phyloP scores from a whole-genome alignment of 2,797 vertebrate species.

The Tinamus major region DNA sequence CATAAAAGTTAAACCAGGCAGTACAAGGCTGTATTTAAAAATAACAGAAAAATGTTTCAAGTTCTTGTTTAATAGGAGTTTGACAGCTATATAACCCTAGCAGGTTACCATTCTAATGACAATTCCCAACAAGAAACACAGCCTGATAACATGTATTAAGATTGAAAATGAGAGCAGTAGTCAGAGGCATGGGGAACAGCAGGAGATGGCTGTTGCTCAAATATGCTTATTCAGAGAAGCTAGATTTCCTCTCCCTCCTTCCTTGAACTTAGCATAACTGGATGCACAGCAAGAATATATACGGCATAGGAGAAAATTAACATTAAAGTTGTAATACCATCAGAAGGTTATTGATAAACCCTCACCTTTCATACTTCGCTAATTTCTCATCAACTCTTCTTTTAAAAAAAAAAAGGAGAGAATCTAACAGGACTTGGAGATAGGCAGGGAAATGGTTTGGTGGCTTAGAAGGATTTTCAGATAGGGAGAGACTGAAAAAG shows the following conservation, averaged over 20 bases:
- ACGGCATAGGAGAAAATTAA: constrained; percentile 24
- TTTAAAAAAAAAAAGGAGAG: background rate
- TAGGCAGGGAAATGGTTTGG: constrained; percentile 31
- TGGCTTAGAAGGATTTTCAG: constrained; percentile 58
- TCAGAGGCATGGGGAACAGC: constrained; percentile 15
- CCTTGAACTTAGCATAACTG: constrained; percentile 52
- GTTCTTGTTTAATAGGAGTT: constrained; percentile 38
- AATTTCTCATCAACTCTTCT: constrained; percentile 56
- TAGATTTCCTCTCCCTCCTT: background rate
- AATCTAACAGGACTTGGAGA: constrained; percentile 28
- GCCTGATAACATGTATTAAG: constrained; percentile 10
- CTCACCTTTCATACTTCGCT: constrained; percentile 59
- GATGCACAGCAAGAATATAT: constrained; percentile 58
- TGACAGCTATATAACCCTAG: constrained; percentile 28
- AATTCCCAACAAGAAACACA: constrained; percentile 46
- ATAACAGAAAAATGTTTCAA: constrained; percentile 60
- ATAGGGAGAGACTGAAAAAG: constrained; percentile 47
- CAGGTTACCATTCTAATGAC: constrained; percentile 40
- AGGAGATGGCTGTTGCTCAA: constrained; percentile 17
- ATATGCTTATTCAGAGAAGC: constrained; percentile 39
- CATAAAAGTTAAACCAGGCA: constrained; percentile 68
- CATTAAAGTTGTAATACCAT: constrained; percentile 60
- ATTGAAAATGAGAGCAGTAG: constrained; percentile 48
- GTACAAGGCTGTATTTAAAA: constrained; percentile 65
- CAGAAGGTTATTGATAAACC: constrained; percentile 57